Evolutionary conservation across 1,140 invertebrate genomes (phyloP).

Genomic region (Drosophila chauvacae): DNA sequence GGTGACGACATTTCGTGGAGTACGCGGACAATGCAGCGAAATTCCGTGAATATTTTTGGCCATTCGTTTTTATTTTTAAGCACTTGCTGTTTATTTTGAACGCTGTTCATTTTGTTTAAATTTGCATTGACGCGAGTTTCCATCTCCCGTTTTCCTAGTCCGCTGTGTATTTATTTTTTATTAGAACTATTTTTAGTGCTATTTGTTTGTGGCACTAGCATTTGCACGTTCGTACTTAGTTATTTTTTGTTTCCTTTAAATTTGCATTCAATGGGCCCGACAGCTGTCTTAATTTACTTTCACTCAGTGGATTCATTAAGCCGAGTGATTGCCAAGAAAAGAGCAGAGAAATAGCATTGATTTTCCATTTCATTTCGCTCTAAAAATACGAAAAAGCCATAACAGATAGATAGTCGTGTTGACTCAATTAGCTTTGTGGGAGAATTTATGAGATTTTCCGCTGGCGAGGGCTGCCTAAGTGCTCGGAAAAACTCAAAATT

Average conservation of each 20-base stretch:
- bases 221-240: slow-evolving; percentile 22
- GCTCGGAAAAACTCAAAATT: slow-evolving; percentile 42
- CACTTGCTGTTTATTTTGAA: slow-evolving; percentile 65
- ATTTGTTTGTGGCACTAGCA: slow-evolving; percentile 15
- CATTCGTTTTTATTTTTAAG: slow-evolving; percentile 65
- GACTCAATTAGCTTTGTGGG: slow-evolving; percentile 68
- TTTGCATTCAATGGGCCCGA: slow-evolving; percentile 42
- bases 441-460: slow-evolving; percentile 56
- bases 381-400: slow-evolving; percentile 55
- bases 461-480: slow-evolving; percentile 38
- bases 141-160: neutral
- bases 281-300: slow-evolving; percentile 56
- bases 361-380: slow-evolving; percentile 51
- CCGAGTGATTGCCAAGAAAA: slow-evolving; percentile 35
- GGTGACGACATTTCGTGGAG: slow-evolving; percentile 57
- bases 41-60: slow-evolving; percentile 66
- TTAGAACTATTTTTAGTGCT: slow-evolving; percentile 52
- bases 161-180: slow-evolving; percentile 62
- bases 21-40: slow-evolving; percentile 40
- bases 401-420: slow-evolving; percentile 27
- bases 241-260: slow-evolving; percentile 13
- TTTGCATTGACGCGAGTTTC: slow-evolving; percentile 40
- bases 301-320: slow-evolving; percentile 36
- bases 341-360: slow-evolving; percentile 59
- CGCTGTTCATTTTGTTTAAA: slow-evolving; percentile 63